Base-by-base conservation (phyloP, 2,888 invertebrate species). In the Protodeltote pygarga region DNA sequence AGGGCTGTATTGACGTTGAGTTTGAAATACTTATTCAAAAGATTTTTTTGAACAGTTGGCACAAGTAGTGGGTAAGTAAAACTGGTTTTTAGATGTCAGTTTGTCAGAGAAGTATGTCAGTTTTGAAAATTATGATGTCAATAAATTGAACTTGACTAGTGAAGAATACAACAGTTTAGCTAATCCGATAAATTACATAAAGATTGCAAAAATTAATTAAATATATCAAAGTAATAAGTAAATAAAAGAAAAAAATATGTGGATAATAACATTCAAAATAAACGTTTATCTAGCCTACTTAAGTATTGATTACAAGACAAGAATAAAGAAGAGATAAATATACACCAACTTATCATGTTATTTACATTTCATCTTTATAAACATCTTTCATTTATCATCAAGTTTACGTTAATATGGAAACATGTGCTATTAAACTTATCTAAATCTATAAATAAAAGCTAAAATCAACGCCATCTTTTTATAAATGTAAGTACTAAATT, bases 381-480 rank as follows among this genome's bases (percentile, higher is more conserved):
- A 73, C 60, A 69, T 72, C 54, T 59, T 57, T 54, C 54, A 53
- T 66, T 59, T 53, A 70, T 72, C 65, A 59, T 62, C 58, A 55
- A 38, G 37, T 60, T 51, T 67, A 46, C 17, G 25, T 31, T 63
- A 32, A 65, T 35, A 40, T 34, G 52, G 63, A 74, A 71, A 73
- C 63, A 69, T 54, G 44, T 39, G 35, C 29, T 9, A 28, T 29
- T 24, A 27, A 38, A 27, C 19, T 20, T 61, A 68, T 68, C 55
- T 60, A 46, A n/a, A 25, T 39, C 40, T 63, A 59, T 33, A 45
- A 54, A 38, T 38, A 63, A 35, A 50, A 31, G 38, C 49, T 37
- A 2, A 27, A 48, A 44, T 41, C n/a, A 73, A 29, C 81, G 86
- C 85, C 87, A 85, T 78, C 87, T 87, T 49, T 65, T 52, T 50